A percentile compares a stretch with the other conserved stretches of the same genome.
phyloP scores from a whole-genome alignment of 2,888 invertebrate genomes.

The Ichneumoninae sp. region DNA sequence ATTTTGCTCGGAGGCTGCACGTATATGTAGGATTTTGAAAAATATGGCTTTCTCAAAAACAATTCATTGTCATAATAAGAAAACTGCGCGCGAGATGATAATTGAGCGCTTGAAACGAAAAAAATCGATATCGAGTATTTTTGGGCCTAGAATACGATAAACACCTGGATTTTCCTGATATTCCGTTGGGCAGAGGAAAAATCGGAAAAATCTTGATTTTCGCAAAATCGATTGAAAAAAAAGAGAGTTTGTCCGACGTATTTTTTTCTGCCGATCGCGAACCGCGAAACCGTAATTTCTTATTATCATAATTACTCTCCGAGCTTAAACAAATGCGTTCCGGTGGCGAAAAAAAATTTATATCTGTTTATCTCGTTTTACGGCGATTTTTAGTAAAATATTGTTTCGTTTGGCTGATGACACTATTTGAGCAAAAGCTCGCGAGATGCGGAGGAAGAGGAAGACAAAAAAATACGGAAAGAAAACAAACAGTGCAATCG shows the following conservation, averaged over 20 bases:
- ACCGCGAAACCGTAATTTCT: neutral
- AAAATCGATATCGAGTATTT: neutral
- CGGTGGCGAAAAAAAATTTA: neutral
- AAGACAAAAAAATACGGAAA: neutral
- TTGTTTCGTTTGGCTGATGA: neutral
- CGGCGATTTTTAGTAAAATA: neutral
- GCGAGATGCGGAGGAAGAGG: neutral
- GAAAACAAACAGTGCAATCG: conserved; percentile 28
- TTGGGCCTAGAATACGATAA: neutral
- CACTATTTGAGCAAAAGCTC: neutral
- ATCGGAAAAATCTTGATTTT: no score
- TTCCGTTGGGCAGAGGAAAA: neutral
- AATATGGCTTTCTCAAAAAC: neutral
- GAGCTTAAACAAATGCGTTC: neutral
- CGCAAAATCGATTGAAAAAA: no score
- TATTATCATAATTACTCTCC: neutral
- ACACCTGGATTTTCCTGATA: neutral
- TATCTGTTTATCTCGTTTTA: neutral
- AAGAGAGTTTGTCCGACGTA: neutral
- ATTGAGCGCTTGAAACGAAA: neutral
- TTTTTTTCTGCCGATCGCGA: neutral
- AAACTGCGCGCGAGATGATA: neutral
- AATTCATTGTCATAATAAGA: neutral
- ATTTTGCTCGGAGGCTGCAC: neutral
- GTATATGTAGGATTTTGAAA: neutral